Conservation (phyloP, 2,888 invertebrate species). For the Prenolepis imparis region DNA sequence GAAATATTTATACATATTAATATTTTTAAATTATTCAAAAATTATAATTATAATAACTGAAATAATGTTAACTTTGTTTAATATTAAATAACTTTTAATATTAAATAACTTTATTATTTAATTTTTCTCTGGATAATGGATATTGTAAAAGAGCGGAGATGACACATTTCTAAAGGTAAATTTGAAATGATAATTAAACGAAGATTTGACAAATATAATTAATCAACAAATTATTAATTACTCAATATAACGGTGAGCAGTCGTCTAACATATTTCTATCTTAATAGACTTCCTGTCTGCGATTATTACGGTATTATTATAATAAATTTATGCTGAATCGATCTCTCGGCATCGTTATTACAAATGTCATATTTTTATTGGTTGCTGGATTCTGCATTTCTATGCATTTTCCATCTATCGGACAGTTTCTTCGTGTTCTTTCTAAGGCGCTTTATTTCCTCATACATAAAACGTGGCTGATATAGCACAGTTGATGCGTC, state of each 20-base stretch:
- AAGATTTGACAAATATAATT: neutral
- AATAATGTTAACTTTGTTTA: neutral
- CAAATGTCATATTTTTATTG: constrained; percentile 35
- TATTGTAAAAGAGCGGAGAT: neutral
- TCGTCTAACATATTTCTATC: neutral
- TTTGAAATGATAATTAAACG: neutral
- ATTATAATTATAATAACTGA: neutral
- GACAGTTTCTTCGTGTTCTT: constrained; percentile 51
- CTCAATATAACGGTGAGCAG: neutral
- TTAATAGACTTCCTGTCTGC: neutral
- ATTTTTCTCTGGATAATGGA: neutral
- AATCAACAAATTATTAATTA: neutral
- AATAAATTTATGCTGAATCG: constrained; percentile 29
- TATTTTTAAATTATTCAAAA: neutral
- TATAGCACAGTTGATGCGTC: constrained; percentile 63
- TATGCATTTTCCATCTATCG: neutral
- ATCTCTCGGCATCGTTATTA: constrained; percentile 23
- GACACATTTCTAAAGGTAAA: neutral
- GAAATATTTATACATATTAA: neutral
- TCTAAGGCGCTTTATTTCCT: constrained; percentile 57
- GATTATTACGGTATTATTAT: constrained; percentile 12
- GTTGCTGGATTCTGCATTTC: neutral
- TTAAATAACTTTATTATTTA: neutral
- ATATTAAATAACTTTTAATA: neutral
- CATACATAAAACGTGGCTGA: constrained; percentile 56